These are phyloP conservation scores for Anthoscopus minutus DNA, from an alignment of 2,113 vertebrate genomes.

Conservation along the genomic window DNA sequence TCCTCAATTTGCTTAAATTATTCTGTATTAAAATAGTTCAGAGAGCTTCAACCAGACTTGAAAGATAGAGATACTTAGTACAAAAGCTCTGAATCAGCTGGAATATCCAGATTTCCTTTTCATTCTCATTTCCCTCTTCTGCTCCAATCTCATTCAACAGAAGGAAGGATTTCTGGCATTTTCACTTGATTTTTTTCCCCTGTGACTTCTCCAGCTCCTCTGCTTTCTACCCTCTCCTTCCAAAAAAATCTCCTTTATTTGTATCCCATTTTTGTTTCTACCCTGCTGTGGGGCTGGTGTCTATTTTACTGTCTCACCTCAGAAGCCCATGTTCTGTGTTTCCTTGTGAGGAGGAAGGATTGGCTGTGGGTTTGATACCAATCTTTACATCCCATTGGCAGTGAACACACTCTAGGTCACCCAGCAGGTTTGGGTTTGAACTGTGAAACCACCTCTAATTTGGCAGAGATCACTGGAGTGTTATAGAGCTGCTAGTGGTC, in stretches of 20 bases:
- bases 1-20: neutral
- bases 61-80: neutral
- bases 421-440: conserved; percentile 18
- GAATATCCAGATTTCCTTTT: neutral
- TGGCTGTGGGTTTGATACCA: neutral
- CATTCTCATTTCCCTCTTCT: neutral
- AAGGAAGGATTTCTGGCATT: neutral
- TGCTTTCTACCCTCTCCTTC: neutral
- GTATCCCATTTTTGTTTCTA: neutral
- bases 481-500: neutral
- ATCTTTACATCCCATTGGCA: neutral
- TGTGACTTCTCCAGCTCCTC: neutral
- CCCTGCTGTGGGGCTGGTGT: neutral
- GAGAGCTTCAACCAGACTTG: neutral
- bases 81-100: neutral
- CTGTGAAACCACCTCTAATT: neutral
- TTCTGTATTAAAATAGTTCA: neutral
- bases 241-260: neutral
- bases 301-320: neutral
- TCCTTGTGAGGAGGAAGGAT: neutral
- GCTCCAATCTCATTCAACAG: neutral
- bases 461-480: neutral
- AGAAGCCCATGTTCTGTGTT: neutral
- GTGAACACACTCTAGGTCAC: neutral
- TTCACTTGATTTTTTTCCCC: neutral